Base-by-base conservation (phyloP, 2,888 invertebrate species). In the Drosophila greeni region DNA sequence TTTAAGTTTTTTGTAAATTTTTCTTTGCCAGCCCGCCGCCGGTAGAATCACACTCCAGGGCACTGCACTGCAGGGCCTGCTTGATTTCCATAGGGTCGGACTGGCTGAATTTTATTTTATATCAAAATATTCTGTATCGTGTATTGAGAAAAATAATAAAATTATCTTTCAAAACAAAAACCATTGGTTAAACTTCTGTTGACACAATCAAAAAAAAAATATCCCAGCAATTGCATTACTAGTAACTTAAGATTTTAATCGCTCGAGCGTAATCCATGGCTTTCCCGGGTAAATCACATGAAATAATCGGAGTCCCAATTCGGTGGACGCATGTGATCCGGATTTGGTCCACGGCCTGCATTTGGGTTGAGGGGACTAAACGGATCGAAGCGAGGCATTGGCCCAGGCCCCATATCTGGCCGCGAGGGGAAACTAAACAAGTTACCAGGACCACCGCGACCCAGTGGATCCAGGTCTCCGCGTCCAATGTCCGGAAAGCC, bases 391-490 rank as follows among this genome's bases (percentile, higher is more conserved):
- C 78, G 78, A 0, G 83, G 75, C 42, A 62, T 4, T 7, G 40
- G 29, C 11, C 70, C 57, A 0, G 49, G 53, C 0, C 57, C 53
- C 23, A 43, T 54, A 14, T 75, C 66, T 1, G 80, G 82, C 7
- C 53, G 73, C 18, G 78, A 70, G 23, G 85, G 84, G 42, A 85
- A 79, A 1, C 74, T 66, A 58, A 84, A 86, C 7, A 88, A 68
- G 69, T 84, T 88, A 61, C 87, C 87, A 61, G 81, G 70, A 49
- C 87, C 87, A 62, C 77, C 90, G 61, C 91, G 90, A 40, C 89
- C 89, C 14, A 96, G 92, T 0, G 96, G 96, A 89, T 96, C 93
- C 81, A 97, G 89, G 88, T 97, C 96, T 56, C 92, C 91, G 40
- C 93, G 90, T 1, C 96, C 96, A 58, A 95, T 89, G 74, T 87